Percentiles rank a stretch among this genome's conserved stretches.
phyloP scores from a whole-genome alignment of 92 coral and sea anemone species.

The Epizoanthus fatuus region DNA sequence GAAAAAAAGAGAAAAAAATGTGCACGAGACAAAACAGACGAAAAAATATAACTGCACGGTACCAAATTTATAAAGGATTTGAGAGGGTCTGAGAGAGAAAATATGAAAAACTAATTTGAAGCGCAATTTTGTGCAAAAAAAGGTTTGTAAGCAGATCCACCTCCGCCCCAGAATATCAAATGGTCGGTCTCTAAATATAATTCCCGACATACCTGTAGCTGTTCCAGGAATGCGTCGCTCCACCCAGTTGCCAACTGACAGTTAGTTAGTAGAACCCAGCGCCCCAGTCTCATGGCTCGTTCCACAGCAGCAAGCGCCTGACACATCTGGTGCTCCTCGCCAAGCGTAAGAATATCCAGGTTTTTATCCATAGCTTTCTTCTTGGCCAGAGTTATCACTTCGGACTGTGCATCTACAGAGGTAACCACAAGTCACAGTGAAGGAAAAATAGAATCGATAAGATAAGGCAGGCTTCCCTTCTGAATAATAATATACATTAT shows the following conservation, averaged over 20 bases:
- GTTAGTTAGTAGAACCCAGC: slow-evolving; percentile 92
- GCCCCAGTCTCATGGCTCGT: slow-evolving; percentile 78
- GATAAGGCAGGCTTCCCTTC: too few relatives aligned
- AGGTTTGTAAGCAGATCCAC: too few relatives aligned
- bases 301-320: slow-evolving; percentile 76
- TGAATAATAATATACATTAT: too few relatives aligned
- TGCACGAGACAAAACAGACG: too few relatives aligned
- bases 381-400: slow-evolving; percentile 81
- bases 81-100: too few relatives aligned
- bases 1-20: too few relatives aligned
- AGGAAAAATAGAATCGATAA: too few relatives aligned
- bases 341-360: slow-evolving; percentile 72
- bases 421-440: neutral
- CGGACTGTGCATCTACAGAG: slow-evolving; percentile 79
- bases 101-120: too few relatives aligned
- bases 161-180: too few relatives aligned
- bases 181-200: neutral
- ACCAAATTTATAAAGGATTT: too few relatives aligned
- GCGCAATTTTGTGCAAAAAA: too few relatives aligned
- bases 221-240: slow-evolving; percentile 78
- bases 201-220: slow-evolving; percentile 74
- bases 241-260: slow-evolving; percentile 85
- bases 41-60: too few relatives aligned
- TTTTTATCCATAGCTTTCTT: slow-evolving; percentile 56
- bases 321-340: slow-evolving; percentile 64